Evolutionary conservation across 2,113 vertebrate species (phyloP), one percentile per base, ranked within the genome.

Genomic region (Stegastes partitus): DNA sequence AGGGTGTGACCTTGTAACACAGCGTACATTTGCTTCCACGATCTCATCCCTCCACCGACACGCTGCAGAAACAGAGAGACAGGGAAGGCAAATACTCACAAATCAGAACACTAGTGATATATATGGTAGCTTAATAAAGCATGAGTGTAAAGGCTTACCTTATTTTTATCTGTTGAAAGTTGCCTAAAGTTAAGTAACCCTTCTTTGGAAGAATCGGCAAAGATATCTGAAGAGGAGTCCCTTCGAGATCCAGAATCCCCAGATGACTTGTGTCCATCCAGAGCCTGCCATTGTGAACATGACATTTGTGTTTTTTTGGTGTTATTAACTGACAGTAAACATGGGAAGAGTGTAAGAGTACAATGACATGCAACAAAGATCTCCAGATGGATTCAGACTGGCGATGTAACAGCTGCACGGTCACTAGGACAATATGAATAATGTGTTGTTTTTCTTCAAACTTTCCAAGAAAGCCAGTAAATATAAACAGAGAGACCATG

Each of bases 1-100:
- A 99, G 95, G 0, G 94, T 96, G 83, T 95, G 95, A 61, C 97
- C 97, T 85, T 96, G 96, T 61, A 99, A 95, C 53, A 98, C 95
- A 18, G 96, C 96, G 26, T 98, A 97, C 93, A 98, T 94, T 80
- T 98, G 97, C 77, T 99, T 99, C 98, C 98, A 99, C 0, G 97
- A 96, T 54, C 95, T 96, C 88, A 97, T 97, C 62, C 97, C 97
- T 11, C 97, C 96, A 45, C 97, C 94, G 18, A 97, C 96, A 81
- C 97, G 92, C 98, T 99, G 53, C 57, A 77, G 42, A 75, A 12
- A 70, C 4, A 51, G 67, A 72, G 21, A 28, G 2, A 62, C 16
- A 44, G 9, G 23, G 47, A 18, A 58, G 14, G 64, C 3, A 54
- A 54, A 63, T 56, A n/a, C 5, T 76, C 37, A 53, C 1, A 58